Percentiles rank a stretch among this genome's conserved stretches.
Evolutionary conservation across 2,888 invertebrate genomes (phyloP).

Genomic region (Habroteleia sp.): DNA sequence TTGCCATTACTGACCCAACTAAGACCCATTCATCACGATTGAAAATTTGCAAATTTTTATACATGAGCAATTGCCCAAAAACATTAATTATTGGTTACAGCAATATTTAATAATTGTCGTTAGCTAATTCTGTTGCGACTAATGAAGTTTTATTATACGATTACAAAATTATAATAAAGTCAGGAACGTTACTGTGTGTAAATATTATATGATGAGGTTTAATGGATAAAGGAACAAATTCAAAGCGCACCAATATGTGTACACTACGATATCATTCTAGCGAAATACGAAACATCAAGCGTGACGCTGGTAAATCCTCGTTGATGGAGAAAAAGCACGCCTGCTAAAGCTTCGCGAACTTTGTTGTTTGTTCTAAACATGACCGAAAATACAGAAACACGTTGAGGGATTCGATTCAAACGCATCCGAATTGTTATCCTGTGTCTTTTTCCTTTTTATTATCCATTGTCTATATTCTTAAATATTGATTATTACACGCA

Average conservation of each 20-base stretch:
- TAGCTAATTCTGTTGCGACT: no score
- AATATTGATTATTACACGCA: no score
- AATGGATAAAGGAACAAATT: conserved; percentile 59
- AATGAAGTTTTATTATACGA: background rate
- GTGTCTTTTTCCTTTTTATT: no score
- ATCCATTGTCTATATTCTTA: no score
- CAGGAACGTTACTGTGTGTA: conserved; percentile 11
- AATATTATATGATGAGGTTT: conserved; percentile 41
- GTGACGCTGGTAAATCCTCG: conserved; percentile 76
- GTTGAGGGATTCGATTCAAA: conserved; percentile 27
- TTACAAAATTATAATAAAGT: conserved; percentile 13
- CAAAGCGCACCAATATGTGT: conserved; percentile 59
- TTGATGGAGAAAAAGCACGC: conserved; percentile 78
- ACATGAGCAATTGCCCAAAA: no score
- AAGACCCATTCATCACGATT: no score
- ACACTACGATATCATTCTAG: conserved; percentile 57
- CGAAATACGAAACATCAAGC: conserved; percentile 65
- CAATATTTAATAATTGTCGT: no score
- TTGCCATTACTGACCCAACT: no score
- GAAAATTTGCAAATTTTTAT: no score
- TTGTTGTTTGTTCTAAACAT: conserved; percentile 75
- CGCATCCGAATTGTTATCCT: conserved; percentile 20
- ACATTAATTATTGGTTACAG: no score
- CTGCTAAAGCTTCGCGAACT: conserved; percentile 72
- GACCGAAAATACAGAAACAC: conserved; percentile 55